Conservation (phyloP, 2,113 vertebrate species). For the Cisticola juncidis region DNA sequence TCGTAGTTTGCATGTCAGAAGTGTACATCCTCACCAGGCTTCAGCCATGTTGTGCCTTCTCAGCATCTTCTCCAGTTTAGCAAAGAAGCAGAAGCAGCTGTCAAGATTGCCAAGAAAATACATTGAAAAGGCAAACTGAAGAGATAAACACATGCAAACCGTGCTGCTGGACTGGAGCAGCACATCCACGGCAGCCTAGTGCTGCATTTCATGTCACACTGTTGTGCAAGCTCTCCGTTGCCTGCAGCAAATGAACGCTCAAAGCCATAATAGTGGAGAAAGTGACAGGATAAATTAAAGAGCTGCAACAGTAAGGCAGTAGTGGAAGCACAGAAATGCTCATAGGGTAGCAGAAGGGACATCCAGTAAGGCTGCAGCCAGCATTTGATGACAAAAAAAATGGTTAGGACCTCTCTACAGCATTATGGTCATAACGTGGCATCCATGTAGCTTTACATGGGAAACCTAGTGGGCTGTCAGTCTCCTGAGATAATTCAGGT, state of each 20-base stretch:
- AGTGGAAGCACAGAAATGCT: neutral
- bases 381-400: neutral
- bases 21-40: neutral
- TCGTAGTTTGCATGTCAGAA: neutral
- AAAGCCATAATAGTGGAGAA: neutral
- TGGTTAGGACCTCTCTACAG: neutral
- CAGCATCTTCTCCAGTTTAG: neutral
- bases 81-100: neutral
- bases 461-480: neutral
- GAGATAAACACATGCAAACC: neutral
- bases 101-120: conserved; percentile 19
- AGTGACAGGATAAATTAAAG: conserved; percentile 39
- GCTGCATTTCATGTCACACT: conserved; percentile 25
- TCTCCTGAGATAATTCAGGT: neutral
- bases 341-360: neutral
- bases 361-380: neutral
- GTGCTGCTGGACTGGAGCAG: neutral
- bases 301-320: neutral
- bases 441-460: neutral
- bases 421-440: neutral
- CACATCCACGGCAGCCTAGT: neutral
- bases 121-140: neutral
- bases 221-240: neutral
- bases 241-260: conserved; percentile 50
- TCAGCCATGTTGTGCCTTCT: neutral